Evolutionary conservation across 2,797 vertebrate species (phyloP), one percentile per base, ranked within the genome.

Genomic region (Gallinago solitaria): DNA sequence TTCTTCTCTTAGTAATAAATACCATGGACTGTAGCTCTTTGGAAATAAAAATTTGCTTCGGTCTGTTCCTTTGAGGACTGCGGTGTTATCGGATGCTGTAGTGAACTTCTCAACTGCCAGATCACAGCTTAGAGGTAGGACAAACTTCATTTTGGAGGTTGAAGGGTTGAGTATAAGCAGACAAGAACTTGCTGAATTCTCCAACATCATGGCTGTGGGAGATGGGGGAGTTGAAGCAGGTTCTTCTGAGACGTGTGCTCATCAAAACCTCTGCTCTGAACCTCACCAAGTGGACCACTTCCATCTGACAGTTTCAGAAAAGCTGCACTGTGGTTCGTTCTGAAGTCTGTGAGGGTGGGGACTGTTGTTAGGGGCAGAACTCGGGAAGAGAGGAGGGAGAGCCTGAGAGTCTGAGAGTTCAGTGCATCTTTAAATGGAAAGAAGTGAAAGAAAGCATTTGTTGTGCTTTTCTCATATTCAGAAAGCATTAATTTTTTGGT

Each of bases 1-100:
- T 93, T 81, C 82, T 74, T 74, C 75, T 75, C 47, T 35, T 78
- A 16, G 67, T 37, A 77, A 54, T 90, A 32, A 79, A 84, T 20
- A 32, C 43, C 28, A 1, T 5, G 8, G 64, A 10, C 61, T 67
- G 21, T 9, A 68, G 69, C 21, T 75, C 16, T 67, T 61, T 67
- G 88, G 90, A 90, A 71, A 11, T 5, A 10, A 28, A 27, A 64
- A 9, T 13, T 33, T 1, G 2, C 67, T 80, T 77, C 5, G 33
- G 78, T 35, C 47, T 50, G 16, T 68, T 70, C 6, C 47, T 59
- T 68, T 73, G 74, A 63, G 54, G 51, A 35, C 50, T 77, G 78
- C 1, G 41, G 43, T 56, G 53, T 77, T 83, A 48, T 48, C 48
- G 15, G 64, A 30, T 6, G 21, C 77, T 25, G 12, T 6, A 50